Evolutionary conservation across 2,113 vertebrate genomes (phyloP), one percentile per base, ranked within the genome.

Genomic region (Cichladusa arquata): DNA sequence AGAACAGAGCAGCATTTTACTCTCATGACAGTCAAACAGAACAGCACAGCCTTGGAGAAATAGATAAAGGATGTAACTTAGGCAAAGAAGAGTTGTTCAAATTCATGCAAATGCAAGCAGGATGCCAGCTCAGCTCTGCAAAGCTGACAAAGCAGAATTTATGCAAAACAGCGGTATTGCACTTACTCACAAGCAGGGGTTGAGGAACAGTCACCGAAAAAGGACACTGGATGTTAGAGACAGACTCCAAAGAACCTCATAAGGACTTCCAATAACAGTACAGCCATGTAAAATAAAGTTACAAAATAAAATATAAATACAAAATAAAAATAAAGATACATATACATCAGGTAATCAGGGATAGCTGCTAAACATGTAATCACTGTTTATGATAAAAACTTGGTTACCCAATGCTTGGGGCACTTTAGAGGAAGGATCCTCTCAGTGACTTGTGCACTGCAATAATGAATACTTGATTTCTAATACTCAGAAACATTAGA

Each of bases 161-260:
- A 8, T 24, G n/a, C 60, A 48, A 40, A 65, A 25, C 24, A 29
- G n/a, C 14, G 3, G 36, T 29, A 28, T 38, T 54, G 22, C 38
- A 38, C 23, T 47, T 73, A 38, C 28, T 64, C 9, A 47, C 6
- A 64, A 73, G 9, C 18, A 25, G 14, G 6, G 19, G 15, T 40
- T 28, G 25, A 40, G 70, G 19, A 65, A 5, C 12, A 74, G 5
- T 15, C 19, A 19, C 34, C 42, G 34, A 25, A 29, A 57, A 85
- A 48, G 6, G 15, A 23, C 12, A 19, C 29, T n/a, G n/a, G 15
- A 16, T 0, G 0, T 48, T 48, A 38, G n/a, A 48, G 42, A n/a
- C 10, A 34, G n/a, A 29, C 1, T 3, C 82, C 42, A 34, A 29
- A n/a, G 19, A 65, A 29, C 12, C 10, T 10, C 8, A 8, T n/a